These are phyloP conservation scores for Gallinago paraguaiae DNA, from an alignment of 2,113 vertebrate species.

Conservation along the genomic window DNA sequence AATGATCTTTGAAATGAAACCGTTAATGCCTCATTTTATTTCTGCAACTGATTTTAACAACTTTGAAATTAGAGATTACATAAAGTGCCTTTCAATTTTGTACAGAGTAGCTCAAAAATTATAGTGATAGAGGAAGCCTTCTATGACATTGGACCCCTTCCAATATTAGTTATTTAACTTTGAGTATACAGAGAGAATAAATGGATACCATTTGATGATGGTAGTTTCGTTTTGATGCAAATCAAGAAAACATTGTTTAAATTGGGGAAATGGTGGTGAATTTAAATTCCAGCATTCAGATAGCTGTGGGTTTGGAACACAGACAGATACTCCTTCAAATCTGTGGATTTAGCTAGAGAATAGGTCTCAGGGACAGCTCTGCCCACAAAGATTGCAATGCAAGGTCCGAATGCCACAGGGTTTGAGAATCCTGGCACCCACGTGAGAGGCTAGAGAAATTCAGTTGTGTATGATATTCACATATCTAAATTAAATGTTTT, in stretches of 20 bases:
- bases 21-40: neutral
- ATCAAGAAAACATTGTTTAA: neutral
- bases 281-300: neutral
- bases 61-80: neutral
- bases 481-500: neutral
- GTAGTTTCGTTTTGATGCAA: neutral
- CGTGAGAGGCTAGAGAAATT: neutral
- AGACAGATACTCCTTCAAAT: neutral
- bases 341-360: neutral
- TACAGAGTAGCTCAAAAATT: neutral
- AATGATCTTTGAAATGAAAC: neutral
- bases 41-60: neutral
- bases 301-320: neutral
- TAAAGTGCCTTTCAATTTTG: neutral
- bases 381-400: neutral
- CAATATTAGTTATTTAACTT: constrained; percentile 1
- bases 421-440: neutral
- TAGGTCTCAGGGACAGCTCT: neutral
- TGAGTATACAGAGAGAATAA: neutral
- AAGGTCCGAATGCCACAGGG: neutral
- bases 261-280: neutral
- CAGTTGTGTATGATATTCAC: neutral
- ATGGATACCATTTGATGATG: neutral
- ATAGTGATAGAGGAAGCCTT: neutral
- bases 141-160: neutral